Conservation (phyloP, 2,888 invertebrate genomes). For the Neria commutata region DNA sequence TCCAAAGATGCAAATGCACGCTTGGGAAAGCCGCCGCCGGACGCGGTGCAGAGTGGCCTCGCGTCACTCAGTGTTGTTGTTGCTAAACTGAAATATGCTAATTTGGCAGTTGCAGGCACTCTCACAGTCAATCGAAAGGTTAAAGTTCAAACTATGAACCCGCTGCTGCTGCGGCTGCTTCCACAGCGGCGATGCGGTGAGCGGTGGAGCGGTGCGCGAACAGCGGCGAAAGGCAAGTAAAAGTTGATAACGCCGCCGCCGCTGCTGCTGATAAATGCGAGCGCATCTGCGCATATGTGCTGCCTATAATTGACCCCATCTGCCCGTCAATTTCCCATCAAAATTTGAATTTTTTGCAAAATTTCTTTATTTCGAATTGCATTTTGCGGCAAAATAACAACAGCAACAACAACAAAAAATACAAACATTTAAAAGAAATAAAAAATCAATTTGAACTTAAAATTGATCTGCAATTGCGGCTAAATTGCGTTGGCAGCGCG, state of each 20-base stretch:
- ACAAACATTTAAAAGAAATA: background rate
- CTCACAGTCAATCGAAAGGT: background rate
- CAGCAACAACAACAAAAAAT: constrained; percentile 3
- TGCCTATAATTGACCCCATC: background rate
- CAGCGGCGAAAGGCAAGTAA: constrained; percentile 8
- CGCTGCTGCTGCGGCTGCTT: no score
- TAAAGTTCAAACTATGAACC: constrained; percentile 1
- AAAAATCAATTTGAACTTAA: constrained; percentile 18
- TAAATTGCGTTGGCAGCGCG: constrained; percentile 2
- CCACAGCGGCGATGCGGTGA: no score
- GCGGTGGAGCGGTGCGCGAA: no score
- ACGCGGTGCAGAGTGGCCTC: background rate
- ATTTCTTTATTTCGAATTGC: constrained; percentile 17
- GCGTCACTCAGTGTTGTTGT: background rate
- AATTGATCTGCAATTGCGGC: constrained; percentile 21
- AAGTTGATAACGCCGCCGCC: background rate
- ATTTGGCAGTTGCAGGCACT: constrained; percentile 5
- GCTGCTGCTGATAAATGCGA: background rate
- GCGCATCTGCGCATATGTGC: background rate
- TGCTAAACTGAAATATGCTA: constrained; percentile 20
- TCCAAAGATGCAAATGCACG: constrained; percentile 20
- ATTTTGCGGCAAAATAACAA: constrained; percentile 16
- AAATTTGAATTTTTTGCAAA: no score
- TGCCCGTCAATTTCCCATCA: constrained; percentile 1
- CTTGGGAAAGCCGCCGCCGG: constrained; percentile 7